A percentile compares a stretch with the other conserved stretches of the same genome.
phyloP scores from a whole-genome alignment of 2,113 vertebrate species.

The Orientallactaga bullata region DNA sequence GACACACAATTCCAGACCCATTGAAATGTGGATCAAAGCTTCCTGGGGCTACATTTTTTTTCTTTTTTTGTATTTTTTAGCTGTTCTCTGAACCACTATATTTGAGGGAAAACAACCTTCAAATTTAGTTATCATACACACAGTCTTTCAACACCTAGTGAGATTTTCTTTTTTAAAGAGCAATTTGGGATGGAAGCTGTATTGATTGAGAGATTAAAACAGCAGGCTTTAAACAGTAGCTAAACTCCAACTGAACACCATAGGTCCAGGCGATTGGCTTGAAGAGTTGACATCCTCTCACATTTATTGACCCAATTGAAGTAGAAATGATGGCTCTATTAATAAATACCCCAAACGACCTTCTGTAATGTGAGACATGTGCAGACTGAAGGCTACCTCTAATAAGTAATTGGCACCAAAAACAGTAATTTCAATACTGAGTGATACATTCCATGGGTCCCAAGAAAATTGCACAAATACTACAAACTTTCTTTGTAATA shows the following conservation, averaged over 20 bases:
- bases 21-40: not conserved
- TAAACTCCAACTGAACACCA: not conserved
- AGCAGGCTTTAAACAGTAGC: not conserved
- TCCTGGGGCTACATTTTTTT: not conserved
- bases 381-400: not conserved
- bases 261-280: not conserved
- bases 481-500: not conserved
- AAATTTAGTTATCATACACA: not conserved
- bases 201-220: not conserved
- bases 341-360: not conserved
- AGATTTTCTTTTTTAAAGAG: not conserved
- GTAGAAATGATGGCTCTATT: not conserved
- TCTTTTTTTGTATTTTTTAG: not conserved
- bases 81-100: not conserved
- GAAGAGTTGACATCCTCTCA: not conserved
- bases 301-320: not conserved
- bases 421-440: not conserved
- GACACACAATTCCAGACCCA: too few species aligned
- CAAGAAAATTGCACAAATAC: not conserved
- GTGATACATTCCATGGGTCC: not conserved
- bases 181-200: not conserved
- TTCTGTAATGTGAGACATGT: not conserved
- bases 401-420: not conserved
- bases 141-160: not conserved
- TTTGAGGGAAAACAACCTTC: not conserved